phyloP scores from a whole-genome alignment of 2,113 vertebrate species.

The Oxygymnocypris stewartii region DNA sequence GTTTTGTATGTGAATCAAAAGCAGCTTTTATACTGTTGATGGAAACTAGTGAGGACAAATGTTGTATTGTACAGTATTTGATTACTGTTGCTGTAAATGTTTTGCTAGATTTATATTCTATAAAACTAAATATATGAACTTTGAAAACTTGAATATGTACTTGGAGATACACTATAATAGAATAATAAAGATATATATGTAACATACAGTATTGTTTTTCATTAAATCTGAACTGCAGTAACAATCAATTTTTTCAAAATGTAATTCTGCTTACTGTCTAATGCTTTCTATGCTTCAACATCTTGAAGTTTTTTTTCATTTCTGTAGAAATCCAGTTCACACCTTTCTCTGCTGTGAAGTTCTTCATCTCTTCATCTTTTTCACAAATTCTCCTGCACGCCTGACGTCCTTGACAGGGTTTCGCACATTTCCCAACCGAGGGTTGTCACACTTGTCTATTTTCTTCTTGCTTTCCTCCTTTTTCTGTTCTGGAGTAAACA shows the following conservation, averaged over 20 bases:
- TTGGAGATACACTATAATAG: neutral
- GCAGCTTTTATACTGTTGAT: constrained; percentile 70
- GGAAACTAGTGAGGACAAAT: constrained; percentile 57
- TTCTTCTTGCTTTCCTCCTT: constrained; percentile 30
- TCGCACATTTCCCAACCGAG: constrained; percentile 34
- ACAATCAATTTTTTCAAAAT: neutral
- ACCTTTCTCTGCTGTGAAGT: too few species aligned
- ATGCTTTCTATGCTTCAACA: constrained; percentile 60
- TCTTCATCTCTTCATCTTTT: constrained; percentile 26
- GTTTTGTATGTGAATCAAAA: constrained; percentile 66
- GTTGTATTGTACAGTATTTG: constrained; percentile 70
- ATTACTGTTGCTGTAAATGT: constrained; percentile 77
- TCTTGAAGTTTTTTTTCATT: constrained; percentile 55
- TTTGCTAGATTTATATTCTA: constrained; percentile 81
- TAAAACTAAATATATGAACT: constrained; percentile 69
- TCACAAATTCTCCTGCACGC: constrained; percentile 6
- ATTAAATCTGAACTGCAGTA: neutral
- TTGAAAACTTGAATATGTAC: constrained; percentile 64
- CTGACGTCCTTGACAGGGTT: constrained; percentile 37
- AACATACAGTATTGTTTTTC: neutral
- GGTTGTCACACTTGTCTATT: constrained; percentile 34
- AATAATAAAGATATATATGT: constrained; percentile 27
- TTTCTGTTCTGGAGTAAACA: constrained; percentile 45
- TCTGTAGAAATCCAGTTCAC: too few species aligned
- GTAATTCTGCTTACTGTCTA: neutral